These are phyloP conservation scores for Mixornis gularis DNA, from an alignment of 2,113 vertebrate species.

Conservation along the genomic window DNA sequence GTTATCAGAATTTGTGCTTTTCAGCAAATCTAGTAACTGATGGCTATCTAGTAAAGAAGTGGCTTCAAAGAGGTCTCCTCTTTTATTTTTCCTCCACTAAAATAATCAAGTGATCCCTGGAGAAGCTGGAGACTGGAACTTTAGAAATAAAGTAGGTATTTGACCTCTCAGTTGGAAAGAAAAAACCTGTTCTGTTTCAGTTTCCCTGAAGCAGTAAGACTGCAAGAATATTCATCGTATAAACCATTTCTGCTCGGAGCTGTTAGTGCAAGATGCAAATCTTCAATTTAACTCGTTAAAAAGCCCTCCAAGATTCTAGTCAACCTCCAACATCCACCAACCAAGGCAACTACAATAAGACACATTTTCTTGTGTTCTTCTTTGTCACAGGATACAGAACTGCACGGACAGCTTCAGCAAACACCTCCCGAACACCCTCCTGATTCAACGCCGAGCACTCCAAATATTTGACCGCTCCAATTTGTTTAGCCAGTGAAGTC, in stretches of 20 bases:
- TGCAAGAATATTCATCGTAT: slow-evolving; percentile 30
- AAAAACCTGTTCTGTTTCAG: not conserved
- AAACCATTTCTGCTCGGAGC: slow-evolving; percentile 51
- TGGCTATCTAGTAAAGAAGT: not conserved
- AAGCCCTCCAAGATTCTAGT: slow-evolving; percentile 10
- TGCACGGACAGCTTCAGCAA: slow-evolving; percentile 86
- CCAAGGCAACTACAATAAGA: slow-evolving; percentile 79
- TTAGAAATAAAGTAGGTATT: not conserved
- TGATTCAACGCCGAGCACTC: slow-evolving; percentile 90
- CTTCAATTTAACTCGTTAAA: slow-evolving; percentile 35
- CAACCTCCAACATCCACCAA: not conserved
- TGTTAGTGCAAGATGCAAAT: slow-evolving; percentile 68
- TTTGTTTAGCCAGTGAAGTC: slow-evolving; percentile 85
- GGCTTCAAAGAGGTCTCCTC: not conserved
- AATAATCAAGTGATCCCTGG: not conserved
- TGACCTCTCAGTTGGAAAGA: slow-evolving; percentile 17
- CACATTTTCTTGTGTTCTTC: slow-evolving; percentile 87
- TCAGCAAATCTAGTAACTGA: slow-evolving; percentile 11
- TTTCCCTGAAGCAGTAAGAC: slow-evolving; percentile 53
- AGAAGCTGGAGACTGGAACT: slow-evolving; percentile 22
- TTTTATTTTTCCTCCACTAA: not conserved
- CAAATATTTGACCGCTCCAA: slow-evolving; percentile 90
- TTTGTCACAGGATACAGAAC: slow-evolving; percentile 88
- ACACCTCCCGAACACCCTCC: slow-evolving; percentile 87
- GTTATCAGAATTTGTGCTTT: slow-evolving; percentile 10